These are phyloP conservation scores for Eupelmus urozonus DNA, from an alignment of 2,888 invertebrate species.

Conservation along the genomic window DNA sequence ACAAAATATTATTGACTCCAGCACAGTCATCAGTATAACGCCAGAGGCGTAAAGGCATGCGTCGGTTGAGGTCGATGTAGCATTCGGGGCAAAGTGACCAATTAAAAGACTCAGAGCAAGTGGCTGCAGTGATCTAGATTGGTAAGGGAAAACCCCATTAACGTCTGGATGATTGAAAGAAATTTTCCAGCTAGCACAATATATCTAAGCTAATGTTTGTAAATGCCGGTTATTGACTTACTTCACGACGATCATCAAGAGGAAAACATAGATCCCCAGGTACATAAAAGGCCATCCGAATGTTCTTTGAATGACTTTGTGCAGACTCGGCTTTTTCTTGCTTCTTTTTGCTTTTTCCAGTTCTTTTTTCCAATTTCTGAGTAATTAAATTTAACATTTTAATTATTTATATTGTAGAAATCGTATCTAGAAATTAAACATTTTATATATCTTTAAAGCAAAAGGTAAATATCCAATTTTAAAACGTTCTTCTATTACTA, in stretches of 20 bases:
- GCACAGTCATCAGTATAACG: constrained; percentile 81
- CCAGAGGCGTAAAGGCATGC: constrained; percentile 84
- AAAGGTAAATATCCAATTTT: too few species aligned
- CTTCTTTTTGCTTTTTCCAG: constrained; percentile 77
- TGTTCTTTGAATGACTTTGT: constrained; percentile 81
- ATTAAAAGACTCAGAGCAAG: constrained; percentile 82
- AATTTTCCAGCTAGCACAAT: not conserved
- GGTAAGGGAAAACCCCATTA: too few species aligned
- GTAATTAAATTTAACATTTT: too few species aligned
- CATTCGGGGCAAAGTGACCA: constrained; percentile 81
- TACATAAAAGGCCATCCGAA: constrained; percentile 81
- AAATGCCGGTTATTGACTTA: constrained; percentile 54
- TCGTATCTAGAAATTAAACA: too few species aligned
- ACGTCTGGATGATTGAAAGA: not conserved
- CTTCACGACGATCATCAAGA: constrained; percentile 82
- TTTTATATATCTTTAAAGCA: too few species aligned
- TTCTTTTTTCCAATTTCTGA: constrained; percentile 82
- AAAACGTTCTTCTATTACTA: too few species aligned
- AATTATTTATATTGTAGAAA: too few species aligned
- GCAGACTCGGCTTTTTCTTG: constrained; percentile 80
- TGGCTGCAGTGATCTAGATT: constrained; percentile 83
- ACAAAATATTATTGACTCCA: constrained; percentile 83
- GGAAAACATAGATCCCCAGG: constrained; percentile 80
- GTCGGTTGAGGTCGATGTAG: constrained; percentile 77
- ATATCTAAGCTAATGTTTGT: too few species aligned